Percentiles rank a stretch among this genome's conserved stretches.
Conservation (phyloP, 2,113 vertebrate genomes). For the Cryptotis parvus region DNA sequence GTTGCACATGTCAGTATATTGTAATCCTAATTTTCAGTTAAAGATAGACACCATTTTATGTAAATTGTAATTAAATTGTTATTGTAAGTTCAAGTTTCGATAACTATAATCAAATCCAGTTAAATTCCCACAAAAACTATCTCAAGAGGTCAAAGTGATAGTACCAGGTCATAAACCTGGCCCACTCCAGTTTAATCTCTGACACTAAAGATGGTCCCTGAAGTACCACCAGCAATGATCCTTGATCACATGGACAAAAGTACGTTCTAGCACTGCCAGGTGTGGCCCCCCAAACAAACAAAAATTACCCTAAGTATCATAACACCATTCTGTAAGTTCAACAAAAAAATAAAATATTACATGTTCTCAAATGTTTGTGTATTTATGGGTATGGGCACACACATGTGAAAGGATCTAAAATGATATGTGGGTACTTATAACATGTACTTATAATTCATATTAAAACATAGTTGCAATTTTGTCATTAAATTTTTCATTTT, state of each 20-base stretch:
- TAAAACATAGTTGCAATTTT: too few species aligned
- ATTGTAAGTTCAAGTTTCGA: conserved; percentile 42
- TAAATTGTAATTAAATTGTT: conserved; percentile 66
- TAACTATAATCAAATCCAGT: conserved; percentile 48
- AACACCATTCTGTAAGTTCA: neutral
- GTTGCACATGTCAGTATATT: conserved; percentile 35
- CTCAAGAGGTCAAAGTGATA: too few species aligned
- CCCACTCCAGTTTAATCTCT: too few species aligned
- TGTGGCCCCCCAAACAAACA: too few species aligned
- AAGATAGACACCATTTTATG: conserved; percentile 55
- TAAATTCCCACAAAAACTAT: neutral
- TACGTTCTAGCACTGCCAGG: too few species aligned
- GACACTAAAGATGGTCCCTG: too few species aligned
- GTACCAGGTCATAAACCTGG: too few species aligned
- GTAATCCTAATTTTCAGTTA: conserved; percentile 12
- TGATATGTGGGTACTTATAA: neutral
- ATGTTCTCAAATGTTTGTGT: neutral
- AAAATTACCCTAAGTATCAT: neutral
- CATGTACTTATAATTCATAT: too few species aligned
- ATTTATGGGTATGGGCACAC: neutral
- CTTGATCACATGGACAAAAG: too few species aligned
- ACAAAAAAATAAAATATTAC: neutral
- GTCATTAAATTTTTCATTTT: too few species aligned
- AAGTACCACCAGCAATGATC: too few species aligned
- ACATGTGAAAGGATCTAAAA: neutral